phyloP scores from a whole-genome alignment of 2,113 vertebrate genomes.

The Ptychochromis oligacanthus region DNA sequence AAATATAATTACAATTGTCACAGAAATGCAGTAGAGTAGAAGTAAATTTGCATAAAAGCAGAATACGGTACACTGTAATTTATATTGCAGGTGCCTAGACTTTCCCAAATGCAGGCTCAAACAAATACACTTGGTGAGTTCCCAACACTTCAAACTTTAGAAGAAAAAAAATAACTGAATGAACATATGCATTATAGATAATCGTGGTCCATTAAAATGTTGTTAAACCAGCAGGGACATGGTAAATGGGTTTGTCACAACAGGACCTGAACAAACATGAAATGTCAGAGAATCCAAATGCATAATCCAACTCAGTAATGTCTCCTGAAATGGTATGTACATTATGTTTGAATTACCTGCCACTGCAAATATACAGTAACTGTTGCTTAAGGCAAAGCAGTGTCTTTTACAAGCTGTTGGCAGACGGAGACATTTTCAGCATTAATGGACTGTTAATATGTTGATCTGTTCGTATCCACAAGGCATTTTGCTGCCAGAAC shows the following conservation, averaged over 20 bases:
- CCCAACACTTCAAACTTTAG: not conserved
- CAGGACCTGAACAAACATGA: constrained; percentile 27
- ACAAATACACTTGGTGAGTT: not conserved
- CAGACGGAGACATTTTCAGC: constrained; percentile 79
- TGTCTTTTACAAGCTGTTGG: constrained; percentile 66
- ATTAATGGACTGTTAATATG: constrained; percentile 82
- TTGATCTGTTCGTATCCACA: constrained; percentile 77
- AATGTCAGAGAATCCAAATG: constrained; percentile 25
- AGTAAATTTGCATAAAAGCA: not conserved
- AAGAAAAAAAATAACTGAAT: not conserved
- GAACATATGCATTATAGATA: constrained; percentile 24
- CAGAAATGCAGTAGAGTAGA: not conserved
- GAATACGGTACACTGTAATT: not conserved
- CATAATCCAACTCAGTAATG: constrained; percentile 37
- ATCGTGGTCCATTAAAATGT: constrained; percentile 14
- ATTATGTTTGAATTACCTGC: constrained; percentile 65
- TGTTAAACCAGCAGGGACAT: constrained; percentile 11
- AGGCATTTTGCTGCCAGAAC: constrained; percentile 78
- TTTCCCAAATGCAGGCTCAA: not conserved
- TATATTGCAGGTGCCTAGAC: not conserved
- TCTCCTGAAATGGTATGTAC: constrained; percentile 44
- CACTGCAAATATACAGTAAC: constrained; percentile 55
- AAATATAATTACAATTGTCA: not conserved
- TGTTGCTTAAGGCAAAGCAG: constrained; percentile 64
- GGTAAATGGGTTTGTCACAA: constrained; percentile 42